Evolutionary conservation across 2,113 vertebrate species (phyloP), one percentile per base, ranked within the genome.

Genomic region (Tachuris rubrigastra): DNA sequence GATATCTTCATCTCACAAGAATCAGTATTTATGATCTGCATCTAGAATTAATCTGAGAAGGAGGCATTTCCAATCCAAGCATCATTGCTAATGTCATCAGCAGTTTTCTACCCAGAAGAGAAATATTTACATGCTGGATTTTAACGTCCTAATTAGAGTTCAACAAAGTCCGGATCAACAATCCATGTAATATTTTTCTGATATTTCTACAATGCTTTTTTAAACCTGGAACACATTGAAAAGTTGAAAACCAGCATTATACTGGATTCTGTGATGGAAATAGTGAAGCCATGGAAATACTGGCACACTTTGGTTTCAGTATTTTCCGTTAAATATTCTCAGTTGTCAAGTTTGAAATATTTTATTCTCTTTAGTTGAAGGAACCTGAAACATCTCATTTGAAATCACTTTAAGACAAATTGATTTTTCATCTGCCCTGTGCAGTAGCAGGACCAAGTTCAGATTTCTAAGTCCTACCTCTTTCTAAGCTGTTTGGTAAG

Each of bases 21-120:
- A 95, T 92, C 91, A 94, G 46, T 92, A 94, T 95, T 89, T 92
- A 94, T 95, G 56, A 94, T 84, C 88, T 92, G 75, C 84, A 85
- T 94, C 74, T 95, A 86, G 78, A 94, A 92, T 94, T 92, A 87
- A 91, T 84, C 79, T 91, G 63, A 84, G 75, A 93, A 68, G 41
- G 84, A 96, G 91, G 82, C 56, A 59, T 90, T 78, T 93, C 68
- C 87, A 89, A 78, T 46, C 44, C 75, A 78, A 84, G 62, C 74
- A 89, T 92, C 87, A 93, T 44, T 95, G 81, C 37, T 92, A 81
- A 60, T 53, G 58, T 56, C 49, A 87, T 30, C 35, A 86, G 75
- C 3, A 5, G 66, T 59, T 96, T 95, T 87, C 41, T 91, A 4
- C 39, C 77, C 53, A 16, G 31, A 60, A 65, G 60, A 66, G 65